These are phyloP conservation scores for Elgaria multicarinata DNA, from an alignment of 2,113 vertebrate genomes.

Conservation along the genomic window DNA sequence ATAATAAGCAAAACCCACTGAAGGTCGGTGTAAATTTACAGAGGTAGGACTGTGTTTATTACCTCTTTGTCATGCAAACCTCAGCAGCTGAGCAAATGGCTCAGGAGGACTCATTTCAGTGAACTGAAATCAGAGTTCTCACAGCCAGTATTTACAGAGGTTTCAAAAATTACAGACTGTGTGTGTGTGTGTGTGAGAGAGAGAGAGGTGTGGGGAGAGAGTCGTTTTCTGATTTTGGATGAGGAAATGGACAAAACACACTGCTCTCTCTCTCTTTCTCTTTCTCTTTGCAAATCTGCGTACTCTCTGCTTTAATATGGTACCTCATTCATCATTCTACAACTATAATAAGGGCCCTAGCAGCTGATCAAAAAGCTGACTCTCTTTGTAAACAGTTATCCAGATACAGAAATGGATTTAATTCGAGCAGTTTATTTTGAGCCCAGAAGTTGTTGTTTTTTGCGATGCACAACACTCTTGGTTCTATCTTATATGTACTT, in stretches of 20 bases:
- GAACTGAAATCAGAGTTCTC: neutral
- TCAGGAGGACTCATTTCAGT: neutral
- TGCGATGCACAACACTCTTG: neutral
- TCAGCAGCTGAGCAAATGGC: neutral
- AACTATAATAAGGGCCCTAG: neutral
- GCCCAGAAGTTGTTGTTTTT: conserved; percentile 17
- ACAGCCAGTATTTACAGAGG: neutral
- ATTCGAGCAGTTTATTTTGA: neutral
- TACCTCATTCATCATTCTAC: neutral
- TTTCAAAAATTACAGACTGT: neutral
- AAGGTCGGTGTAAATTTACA: neutral
- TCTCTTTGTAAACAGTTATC: neutral
- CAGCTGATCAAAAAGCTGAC: neutral
- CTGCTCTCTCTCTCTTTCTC: no score
- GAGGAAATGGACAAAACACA: no score
- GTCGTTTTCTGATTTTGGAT: neutral
- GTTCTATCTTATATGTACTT: neutral
- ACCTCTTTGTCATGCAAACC: neutral
- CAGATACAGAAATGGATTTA: neutral
- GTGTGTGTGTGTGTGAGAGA: neutral
- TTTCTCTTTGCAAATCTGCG: neutral
- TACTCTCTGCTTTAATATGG: neutral
- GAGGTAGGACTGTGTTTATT: neutral
- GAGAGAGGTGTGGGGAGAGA: no score
- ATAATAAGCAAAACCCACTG: neutral